phyloP scores from a whole-genome alignment of 1,140 invertebrate genomes.

The Philotrypesis tridentata region DNA sequence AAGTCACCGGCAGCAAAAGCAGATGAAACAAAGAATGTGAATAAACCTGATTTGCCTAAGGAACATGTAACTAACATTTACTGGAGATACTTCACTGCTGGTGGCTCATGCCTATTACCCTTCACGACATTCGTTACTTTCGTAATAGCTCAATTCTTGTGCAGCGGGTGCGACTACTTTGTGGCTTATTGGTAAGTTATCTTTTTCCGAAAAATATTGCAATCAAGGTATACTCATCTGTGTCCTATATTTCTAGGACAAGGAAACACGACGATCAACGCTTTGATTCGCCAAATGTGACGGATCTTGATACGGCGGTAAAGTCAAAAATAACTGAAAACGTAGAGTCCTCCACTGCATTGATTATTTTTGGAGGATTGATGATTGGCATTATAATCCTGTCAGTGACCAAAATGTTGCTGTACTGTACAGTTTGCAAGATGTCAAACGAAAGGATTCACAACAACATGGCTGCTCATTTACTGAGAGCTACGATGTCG shows the following conservation, averaged over 20 bases:
- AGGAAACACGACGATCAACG: background rate
- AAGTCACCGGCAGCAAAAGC: background rate
- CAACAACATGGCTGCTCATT: slow-evolving; percentile 77
- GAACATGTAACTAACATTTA: slow-evolving; percentile 6
- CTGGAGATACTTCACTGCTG: slow-evolving; percentile 33
- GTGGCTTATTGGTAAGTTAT: slow-evolving; percentile 76
- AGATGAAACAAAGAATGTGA: background rate
- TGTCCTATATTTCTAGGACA: slow-evolving; percentile 7
- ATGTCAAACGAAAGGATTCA: slow-evolving; percentile 79
- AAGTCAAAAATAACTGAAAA: background rate
- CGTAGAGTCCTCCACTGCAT: background rate
- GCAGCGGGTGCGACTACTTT: slow-evolving; percentile 80
- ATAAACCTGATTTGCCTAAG: background rate
- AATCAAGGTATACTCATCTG: background rate
- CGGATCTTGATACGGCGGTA: background rate
- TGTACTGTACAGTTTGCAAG: slow-evolving; percentile 10
- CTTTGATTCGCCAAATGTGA: background rate
- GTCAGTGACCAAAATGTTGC: slow-evolving; percentile 17
- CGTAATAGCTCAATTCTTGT: slow-evolving; percentile 75
- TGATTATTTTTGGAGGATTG: slow-evolving; percentile 6
- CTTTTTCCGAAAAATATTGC: background rate
- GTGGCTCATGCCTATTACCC: slow-evolving; percentile 56
- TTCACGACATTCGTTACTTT: slow-evolving; percentile 66
- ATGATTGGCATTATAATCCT: slow-evolving; percentile 20
- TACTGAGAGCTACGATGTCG: slow-evolving; percentile 77